A percentile compares a stretch with the other conserved stretches of the same genome.
Conservation (phyloP, 2,797 vertebrate genomes). For the Meriones psammophilus region DNA sequence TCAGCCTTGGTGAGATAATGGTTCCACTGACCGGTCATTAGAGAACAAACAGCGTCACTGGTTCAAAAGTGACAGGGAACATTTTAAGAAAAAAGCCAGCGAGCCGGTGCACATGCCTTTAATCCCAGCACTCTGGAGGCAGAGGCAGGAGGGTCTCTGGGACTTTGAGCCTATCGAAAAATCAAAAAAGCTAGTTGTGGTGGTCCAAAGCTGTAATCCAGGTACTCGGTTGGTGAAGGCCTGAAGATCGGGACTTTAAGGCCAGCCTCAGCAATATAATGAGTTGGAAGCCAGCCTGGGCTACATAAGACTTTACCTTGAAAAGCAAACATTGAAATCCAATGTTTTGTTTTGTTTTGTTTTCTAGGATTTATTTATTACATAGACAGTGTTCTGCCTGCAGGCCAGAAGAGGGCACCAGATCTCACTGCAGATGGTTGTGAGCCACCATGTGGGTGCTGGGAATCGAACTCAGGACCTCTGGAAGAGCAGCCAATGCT, state of each 20-base stretch:
- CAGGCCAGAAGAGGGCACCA: too few species aligned
- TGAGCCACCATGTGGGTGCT: too few species aligned
- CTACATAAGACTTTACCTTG: not conserved
- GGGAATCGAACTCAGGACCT: too few species aligned
- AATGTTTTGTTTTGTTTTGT: not conserved
- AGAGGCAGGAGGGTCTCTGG: not conserved
- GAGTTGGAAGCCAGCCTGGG: not conserved
- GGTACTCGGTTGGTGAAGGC: too few species aligned
- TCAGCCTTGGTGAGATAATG: not conserved
- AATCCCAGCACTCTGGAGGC: not conserved
- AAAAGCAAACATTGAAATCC: not conserved
- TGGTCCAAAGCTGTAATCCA: not conserved
- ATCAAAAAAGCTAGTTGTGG: not conserved
- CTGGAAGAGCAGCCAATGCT: too few species aligned
- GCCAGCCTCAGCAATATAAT: not conserved
- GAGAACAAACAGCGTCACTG: not conserved
- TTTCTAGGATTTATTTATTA: too few species aligned
- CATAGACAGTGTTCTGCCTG: too few species aligned
- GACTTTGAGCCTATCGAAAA: not conserved
- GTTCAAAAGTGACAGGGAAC: conserved; percentile 3
- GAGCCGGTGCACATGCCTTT: not conserved
- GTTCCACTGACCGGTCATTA: not conserved
- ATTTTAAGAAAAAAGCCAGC: not conserved
- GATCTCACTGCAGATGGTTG: too few species aligned
- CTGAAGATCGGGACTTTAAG: not conserved